Percentiles rank a stretch among this genome's conserved stretches.
phyloP scores from a whole-genome alignment of 2,113 vertebrate species.

The Elanoides forficatus region DNA sequence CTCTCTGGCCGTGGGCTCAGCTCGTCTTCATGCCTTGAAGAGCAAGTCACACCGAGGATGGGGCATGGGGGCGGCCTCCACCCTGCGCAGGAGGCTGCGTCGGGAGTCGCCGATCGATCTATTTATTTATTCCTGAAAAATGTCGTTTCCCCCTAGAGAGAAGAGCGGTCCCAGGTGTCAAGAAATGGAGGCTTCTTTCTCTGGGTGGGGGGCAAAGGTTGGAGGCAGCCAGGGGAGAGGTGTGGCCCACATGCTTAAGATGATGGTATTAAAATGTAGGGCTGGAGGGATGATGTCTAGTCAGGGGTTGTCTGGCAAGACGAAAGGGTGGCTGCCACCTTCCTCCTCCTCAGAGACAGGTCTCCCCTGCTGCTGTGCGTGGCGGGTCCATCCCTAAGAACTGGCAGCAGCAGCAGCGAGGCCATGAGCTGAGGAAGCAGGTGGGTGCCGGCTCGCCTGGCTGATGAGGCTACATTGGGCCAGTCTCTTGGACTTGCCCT shows the following conservation, averaged over 20 bases:
- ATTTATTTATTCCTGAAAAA: neutral
- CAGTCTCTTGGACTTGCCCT: neutral
- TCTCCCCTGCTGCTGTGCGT: fast-evolving
- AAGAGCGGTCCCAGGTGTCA: neutral
- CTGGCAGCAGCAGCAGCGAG: fast-evolving
- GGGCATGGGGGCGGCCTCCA: neutral
- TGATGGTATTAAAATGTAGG: neutral
- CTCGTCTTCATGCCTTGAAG: neutral
- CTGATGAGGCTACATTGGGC: fast-evolving
- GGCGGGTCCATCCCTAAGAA: fast-evolving
- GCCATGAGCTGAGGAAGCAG: neutral
- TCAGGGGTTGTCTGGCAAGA: neutral
- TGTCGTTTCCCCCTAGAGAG: neutral
- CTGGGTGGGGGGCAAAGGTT: neutral
- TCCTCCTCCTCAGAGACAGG: neutral
- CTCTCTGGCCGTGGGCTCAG: neutral
- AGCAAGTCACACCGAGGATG: neutral
- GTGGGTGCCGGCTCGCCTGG: fast-evolving
- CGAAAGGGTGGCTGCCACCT: neutral
- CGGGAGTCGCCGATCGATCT: too few relatives aligned
- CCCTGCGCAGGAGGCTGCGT: neutral
- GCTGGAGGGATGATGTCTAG: neutral
- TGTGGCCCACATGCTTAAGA: neutral
- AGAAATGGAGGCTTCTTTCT: neutral
- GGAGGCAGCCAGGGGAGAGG: neutral